Evolutionary conservation across 2,113 vertebrate species (phyloP), one percentile per base, ranked within the genome.

Genomic region (Hirundichthys speculiger): DNA sequence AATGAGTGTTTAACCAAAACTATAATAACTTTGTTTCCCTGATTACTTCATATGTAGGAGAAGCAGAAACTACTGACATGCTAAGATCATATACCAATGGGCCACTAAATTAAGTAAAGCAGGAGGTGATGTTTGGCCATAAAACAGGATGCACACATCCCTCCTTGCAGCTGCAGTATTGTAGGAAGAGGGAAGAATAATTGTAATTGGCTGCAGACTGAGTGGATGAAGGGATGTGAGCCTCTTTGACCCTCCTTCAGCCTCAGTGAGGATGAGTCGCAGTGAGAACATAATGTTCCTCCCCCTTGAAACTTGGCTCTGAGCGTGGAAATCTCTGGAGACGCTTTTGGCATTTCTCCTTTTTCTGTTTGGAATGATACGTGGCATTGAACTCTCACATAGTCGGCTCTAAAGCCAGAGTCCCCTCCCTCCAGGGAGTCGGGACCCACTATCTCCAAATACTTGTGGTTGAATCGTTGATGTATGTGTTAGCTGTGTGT

Each of bases 371-470:
- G 77, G 82, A 85, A 89, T 82, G 73, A 83, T 86, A 59, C 40
- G 74, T 83, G 73, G 85, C 90, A 91, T 91, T 94, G 90, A 92
- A 92, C 85, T 92, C 90, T 91, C 86, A 82, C 91, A 84, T 77
- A 82, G 83, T 93, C 45, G 49, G 69, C 85, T 91, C 87, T 88
- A 82, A 86, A 92, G 77, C 83, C 69, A 71, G 45, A 75, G 27
- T 2, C 5, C 19, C 4, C 22, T 1, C 25, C 3, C 22, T 39
- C 57, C 43, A 74, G 42, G 20, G 64, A 79, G 38, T 52, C 19
- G 19, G 42, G 34, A 56, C 21, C 14, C 13, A 34, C 47, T 75
- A 56, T 59, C 70, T 77, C 15, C 40, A 13, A 74, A 61, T 30
- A 63, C 25, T 61, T 38, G 51, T 43, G 53, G 41, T 71, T 49